phyloP scores from a whole-genome alignment of 2,797 vertebrate genomes.

The Crax fasciolata region DNA sequence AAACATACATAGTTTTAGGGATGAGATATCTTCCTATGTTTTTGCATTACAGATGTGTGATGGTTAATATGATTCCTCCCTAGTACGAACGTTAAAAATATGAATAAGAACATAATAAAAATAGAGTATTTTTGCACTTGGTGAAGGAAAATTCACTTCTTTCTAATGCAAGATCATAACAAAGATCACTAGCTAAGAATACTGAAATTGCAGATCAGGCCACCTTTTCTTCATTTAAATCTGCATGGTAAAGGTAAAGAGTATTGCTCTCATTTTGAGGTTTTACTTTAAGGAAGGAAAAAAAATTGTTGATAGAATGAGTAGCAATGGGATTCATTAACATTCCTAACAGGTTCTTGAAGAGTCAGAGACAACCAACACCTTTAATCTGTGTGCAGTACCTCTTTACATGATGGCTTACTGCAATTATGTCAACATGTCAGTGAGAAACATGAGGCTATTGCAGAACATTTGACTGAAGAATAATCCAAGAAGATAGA shows the following conservation, averaged over 20 bases:
- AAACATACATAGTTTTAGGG: neutral
- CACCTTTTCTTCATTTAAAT: neutral
- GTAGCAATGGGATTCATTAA: conserved; percentile 11
- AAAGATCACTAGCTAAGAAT: neutral
- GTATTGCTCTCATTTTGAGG: neutral
- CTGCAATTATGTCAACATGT: neutral
- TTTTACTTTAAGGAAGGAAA: neutral
- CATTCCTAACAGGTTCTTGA: conserved; percentile 8
- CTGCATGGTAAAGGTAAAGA: neutral
- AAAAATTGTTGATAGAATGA: neutral
- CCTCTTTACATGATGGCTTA: neutral
- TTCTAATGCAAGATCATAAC: neutral
- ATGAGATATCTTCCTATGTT: neutral
- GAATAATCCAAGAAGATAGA: conserved; percentile 3
- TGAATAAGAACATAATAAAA: neutral
- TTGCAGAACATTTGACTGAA: neutral
- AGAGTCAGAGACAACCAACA: conserved; percentile 1
- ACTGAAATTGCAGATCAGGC: neutral
- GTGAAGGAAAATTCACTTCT: neutral
- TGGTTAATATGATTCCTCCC: neutral
- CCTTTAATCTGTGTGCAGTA: neutral
- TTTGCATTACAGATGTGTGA: neutral
- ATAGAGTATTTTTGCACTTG: neutral
- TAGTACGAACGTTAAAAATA: neutral
- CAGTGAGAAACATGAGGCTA: neutral